Evolutionary conservation across 2,113 vertebrate species (phyloP).

Genomic region (Phaethornis superciliosus): DNA sequence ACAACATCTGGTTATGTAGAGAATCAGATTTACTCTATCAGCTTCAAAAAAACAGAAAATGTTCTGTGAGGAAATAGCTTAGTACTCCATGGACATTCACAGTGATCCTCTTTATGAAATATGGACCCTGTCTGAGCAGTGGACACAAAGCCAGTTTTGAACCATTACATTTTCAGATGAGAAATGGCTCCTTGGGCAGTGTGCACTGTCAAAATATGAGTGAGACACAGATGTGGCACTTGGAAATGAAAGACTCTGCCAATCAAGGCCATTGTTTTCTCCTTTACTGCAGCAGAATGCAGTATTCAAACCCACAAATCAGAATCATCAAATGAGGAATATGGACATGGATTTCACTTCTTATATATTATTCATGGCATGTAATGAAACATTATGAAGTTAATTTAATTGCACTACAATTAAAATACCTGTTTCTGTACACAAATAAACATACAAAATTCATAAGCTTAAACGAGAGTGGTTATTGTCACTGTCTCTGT

Average conservation of each 20-base stretch:
- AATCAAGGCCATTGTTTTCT: neutral
- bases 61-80: neutral
- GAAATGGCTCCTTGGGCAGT: neutral
- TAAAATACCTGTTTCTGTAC: slow-evolving; percentile 42
- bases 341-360: neutral
- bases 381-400: slow-evolving; percentile 7
- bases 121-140: neutral
- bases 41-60: neutral
- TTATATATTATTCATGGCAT: slow-evolving; percentile 45
- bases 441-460: neutral
- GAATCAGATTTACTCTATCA: neutral
- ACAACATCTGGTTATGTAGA: neutral
- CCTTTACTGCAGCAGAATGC: neutral
- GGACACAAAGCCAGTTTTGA: neutral
- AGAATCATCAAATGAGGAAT: neutral
- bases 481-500: neutral
- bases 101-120: neutral
- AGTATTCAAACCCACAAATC: neutral
- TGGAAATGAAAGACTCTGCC: neutral
- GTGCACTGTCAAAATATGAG: neutral
- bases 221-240: neutral
- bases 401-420: slow-evolving; percentile 39
- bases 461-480: neutral
- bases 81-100: neutral
- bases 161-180: neutral